Evolutionary conservation across 64 coral and sea anemone species (phyloP).

Genomic region (Montipora efflorescens): DNA sequence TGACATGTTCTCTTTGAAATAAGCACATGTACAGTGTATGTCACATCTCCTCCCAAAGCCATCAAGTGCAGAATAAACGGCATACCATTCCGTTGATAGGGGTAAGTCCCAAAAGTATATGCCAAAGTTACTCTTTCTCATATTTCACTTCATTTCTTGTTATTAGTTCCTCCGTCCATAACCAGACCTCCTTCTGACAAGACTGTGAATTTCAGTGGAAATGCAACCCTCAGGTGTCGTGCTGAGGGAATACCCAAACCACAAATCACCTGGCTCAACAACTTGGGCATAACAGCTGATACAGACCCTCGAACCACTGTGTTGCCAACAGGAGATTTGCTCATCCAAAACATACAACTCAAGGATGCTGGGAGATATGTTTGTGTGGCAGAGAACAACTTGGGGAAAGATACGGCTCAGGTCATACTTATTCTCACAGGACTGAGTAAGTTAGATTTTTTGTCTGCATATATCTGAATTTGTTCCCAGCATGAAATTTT

Average conservation of each 20-base stretch:
- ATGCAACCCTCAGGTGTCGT: slow-evolving; percentile 73
- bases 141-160: background rate
- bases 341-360: slow-evolving; percentile 61
- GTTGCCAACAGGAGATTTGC: slow-evolving; percentile 57
- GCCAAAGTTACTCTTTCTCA: background rate
- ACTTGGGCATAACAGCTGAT: slow-evolving; percentile 42
- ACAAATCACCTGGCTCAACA: slow-evolving; percentile 72
- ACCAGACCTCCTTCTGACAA: slow-evolving; percentile 49
- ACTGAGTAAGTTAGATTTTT: slow-evolving; percentile 61
- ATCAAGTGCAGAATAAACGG: too few relatives aligned
- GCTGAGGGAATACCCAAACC: slow-evolving; percentile 75
- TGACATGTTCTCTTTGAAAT: too few relatives aligned
- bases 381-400: slow-evolving; percentile 73
- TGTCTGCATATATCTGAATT: too few relatives aligned
- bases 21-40: too few relatives aligned
- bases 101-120: too few relatives aligned
- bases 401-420: slow-evolving; percentile 63
- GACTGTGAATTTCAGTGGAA: slow-evolving; percentile 70
- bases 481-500: too few relatives aligned
- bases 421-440: slow-evolving; percentile 79
- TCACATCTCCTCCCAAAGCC: too few relatives aligned
- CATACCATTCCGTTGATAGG: too few relatives aligned
- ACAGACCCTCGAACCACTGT: slow-evolving; percentile 66
- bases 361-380: slow-evolving; percentile 78
- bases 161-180: slow-evolving; percentile 62